These are phyloP conservation scores for Pipistrellus pipistrellus DNA, from an alignment of 2,797 vertebrate species.

Conservation along the genomic window DNA sequence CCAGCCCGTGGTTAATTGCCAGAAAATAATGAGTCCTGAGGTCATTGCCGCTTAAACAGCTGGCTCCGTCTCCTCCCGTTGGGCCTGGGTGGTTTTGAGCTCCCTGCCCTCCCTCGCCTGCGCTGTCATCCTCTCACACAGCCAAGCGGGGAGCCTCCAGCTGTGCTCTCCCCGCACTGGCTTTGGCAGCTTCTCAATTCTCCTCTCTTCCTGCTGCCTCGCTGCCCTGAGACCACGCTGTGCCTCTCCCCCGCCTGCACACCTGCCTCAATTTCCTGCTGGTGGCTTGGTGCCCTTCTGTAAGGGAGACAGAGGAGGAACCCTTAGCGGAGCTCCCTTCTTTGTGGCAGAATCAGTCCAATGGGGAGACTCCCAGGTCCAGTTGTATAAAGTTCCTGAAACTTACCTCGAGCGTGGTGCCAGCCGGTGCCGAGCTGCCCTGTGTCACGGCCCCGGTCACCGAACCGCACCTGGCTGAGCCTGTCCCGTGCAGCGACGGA, in stretches of 20 bases:
- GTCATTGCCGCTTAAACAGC: constrained; percentile 59
- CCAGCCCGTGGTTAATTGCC: constrained; percentile 28
- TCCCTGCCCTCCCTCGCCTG: not conserved
- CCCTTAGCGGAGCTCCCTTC: not conserved
- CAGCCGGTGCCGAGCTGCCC: not conserved
- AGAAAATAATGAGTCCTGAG: constrained; percentile 66
- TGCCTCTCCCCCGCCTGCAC: not conserved
- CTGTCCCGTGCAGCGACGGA: fast-evolving
- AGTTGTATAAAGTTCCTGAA: not conserved
- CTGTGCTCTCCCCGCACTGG: not conserved
- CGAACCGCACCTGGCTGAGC: not conserved
- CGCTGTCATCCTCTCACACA: not conserved
- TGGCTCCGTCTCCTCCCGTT: constrained; percentile 40
- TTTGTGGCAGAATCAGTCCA: constrained; percentile 1
- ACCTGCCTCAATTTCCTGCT: not conserved
- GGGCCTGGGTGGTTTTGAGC: not conserved
- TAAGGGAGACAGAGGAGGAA: not conserved
- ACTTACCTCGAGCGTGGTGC: not conserved
- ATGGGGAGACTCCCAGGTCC: not conserved
- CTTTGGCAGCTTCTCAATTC: fast-evolving
- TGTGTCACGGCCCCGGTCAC: not conserved
- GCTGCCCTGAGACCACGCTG: not conserved
- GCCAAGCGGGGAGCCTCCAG: not conserved
- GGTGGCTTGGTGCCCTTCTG: not conserved
- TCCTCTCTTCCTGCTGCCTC: not conserved